A percentile compares a stretch with the other conserved stretches of the same genome.
Evolutionary conservation across 2,888 invertebrate genomes (phyloP).

Genomic region (Druceiella hillmani): DNA sequence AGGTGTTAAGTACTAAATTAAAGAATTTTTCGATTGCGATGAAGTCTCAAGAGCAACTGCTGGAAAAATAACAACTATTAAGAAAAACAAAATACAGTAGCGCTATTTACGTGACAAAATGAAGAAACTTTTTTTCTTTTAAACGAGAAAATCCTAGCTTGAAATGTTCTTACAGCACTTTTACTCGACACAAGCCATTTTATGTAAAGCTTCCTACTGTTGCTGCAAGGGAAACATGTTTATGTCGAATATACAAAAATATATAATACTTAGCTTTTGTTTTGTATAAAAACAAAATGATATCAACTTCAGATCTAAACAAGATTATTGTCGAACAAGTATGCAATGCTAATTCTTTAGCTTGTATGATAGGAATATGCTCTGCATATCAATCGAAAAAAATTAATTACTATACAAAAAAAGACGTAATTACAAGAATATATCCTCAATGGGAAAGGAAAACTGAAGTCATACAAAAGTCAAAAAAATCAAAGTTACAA

Average conservation of each 20-base stretch:
- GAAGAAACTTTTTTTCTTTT: conserved; percentile 8
- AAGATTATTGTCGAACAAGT: conserved; percentile 1
- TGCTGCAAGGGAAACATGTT: conserved; percentile 3
- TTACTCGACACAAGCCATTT: conserved; percentile 2
- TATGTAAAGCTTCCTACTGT: conserved; percentile 1
- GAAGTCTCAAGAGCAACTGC: conserved; percentile 7
- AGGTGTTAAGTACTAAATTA: too few relatives aligned
- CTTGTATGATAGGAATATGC: conserved; percentile 2
- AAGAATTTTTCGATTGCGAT: conserved; percentile 1
- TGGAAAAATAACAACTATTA: conserved; percentile 7
- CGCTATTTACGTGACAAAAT: conserved; percentile 8
- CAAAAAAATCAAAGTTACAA: too few relatives aligned
- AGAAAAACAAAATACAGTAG: conserved; percentile 6
- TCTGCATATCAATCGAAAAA: conserved; percentile 5
- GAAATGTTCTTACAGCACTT: conserved; percentile 3
- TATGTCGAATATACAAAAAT: conserved; percentile 2
- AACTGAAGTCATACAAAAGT: too few relatives aligned
- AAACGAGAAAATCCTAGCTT: too few relatives aligned
- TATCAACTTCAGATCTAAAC: neutral
- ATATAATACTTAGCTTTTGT: neutral
- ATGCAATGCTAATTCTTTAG: conserved; percentile 4
- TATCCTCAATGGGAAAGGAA: too few relatives aligned
- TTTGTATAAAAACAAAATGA: neutral
- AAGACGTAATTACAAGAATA: too few relatives aligned
- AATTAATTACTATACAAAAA: conserved; percentile 7